A percentile compares a stretch with the other conserved stretches of the same genome.
phyloP scores from a whole-genome alignment of 2,888 invertebrate species.

The Macrophya annulata region DNA sequence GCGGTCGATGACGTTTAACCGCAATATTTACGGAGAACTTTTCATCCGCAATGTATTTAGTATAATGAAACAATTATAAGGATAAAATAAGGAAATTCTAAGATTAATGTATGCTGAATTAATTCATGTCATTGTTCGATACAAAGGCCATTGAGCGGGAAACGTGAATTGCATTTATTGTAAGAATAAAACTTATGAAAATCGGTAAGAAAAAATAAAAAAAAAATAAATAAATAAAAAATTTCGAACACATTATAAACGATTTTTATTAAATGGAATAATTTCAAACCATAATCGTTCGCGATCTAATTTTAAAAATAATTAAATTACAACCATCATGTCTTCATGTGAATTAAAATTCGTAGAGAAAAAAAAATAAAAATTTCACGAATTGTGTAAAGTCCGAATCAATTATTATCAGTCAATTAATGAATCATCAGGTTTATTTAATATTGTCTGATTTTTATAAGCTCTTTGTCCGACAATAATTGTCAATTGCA shows the following conservation, averaged over 20 bases:
- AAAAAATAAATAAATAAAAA: background rate
- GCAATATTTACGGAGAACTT: slow-evolving; percentile 10
- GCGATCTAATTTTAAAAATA: background rate
- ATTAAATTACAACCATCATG: too few relatives aligned
- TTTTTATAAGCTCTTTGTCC: background rate
- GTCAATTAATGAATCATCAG: background rate
- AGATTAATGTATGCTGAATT: background rate
- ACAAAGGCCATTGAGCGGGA: background rate
- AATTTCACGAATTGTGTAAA: too few relatives aligned
- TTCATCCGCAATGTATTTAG: background rate
- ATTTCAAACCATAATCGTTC: background rate
- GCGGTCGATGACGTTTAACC: background rate
- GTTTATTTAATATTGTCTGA: background rate
- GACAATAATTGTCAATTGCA: background rate
- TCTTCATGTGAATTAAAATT: too few relatives aligned
- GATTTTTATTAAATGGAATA: background rate
- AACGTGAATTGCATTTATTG: background rate
- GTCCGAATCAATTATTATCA: background rate
- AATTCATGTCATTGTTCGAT: background rate
- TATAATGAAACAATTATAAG: background rate
- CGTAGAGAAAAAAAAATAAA: too few relatives aligned
- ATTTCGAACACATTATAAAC: background rate
- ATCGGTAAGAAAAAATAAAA: background rate
- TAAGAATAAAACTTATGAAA: background rate
- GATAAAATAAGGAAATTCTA: background rate